These are phyloP conservation scores for Lepidochrysops patricia DNA, from an alignment of 2,888 invertebrate species.

Conservation along the genomic window DNA sequence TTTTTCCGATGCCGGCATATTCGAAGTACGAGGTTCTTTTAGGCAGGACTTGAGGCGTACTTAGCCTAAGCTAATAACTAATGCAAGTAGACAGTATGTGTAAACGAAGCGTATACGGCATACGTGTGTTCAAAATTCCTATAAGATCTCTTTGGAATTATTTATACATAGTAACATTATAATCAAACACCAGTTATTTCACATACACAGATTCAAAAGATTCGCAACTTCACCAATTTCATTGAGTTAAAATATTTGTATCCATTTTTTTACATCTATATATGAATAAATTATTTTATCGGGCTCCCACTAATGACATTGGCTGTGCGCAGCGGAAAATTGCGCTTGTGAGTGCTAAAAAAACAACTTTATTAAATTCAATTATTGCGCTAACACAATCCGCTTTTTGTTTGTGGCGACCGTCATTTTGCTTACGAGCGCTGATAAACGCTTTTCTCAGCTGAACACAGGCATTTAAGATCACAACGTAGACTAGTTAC, in stretches of 20 bases:
- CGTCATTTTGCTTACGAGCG: no score
- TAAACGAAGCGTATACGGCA: constrained; percentile 27
- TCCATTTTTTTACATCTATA: constrained; percentile 2
- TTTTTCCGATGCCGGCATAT: background rate
- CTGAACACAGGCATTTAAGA: no score
- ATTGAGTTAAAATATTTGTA: background rate
- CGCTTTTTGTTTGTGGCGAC: no score
- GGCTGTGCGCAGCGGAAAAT: no score
- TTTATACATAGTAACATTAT: constrained; percentile 19
- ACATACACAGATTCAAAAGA: constrained; percentile 10
- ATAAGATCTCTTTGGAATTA: constrained; percentile 44
- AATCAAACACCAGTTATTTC: constrained; percentile 10
- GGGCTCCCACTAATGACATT: background rate
- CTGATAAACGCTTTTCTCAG: no score
- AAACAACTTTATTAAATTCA: no score
- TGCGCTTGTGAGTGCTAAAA: no score
- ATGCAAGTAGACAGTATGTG: constrained; percentile 15
- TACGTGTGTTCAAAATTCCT: constrained; percentile 65
- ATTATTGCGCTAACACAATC: no score
- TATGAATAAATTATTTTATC: constrained; percentile 2
- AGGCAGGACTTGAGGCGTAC: constrained; percentile 41
- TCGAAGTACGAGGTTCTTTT: constrained; percentile 56
- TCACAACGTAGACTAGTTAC: constrained; percentile 9
- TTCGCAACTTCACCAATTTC: constrained; percentile 1
- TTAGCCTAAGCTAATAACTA: constrained; percentile 16